A percentile compares a stretch with the other conserved stretches of the same genome.
Conservation (phyloP, 2,113 vertebrate genomes). For the Protobothrops flavoviridis region DNA sequence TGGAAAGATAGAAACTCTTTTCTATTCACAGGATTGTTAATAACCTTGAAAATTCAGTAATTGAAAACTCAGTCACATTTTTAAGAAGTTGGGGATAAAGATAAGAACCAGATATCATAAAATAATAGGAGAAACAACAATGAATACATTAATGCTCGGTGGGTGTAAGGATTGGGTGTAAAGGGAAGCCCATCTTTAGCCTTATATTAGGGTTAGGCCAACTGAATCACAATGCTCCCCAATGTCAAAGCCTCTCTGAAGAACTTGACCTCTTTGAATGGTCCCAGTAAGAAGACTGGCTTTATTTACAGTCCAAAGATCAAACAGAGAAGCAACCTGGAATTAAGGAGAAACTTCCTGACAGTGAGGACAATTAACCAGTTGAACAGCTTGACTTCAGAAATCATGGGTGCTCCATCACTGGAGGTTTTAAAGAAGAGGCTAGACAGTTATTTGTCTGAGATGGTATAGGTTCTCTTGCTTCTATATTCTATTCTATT, state of each 20-base stretch:
- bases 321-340: no score
- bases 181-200: background rate
- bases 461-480: no score
- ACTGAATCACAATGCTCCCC: background rate
- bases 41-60: background rate
- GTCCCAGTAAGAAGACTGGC: background rate
- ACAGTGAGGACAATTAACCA: no score
- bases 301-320: background rate
- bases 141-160: background rate
- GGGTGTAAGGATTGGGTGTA: no score
- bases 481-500: no score
- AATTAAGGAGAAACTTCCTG: no score
- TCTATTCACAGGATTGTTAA: background rate
- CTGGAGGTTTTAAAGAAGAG: no score
- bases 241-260: background rate
- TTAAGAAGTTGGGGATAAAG: background rate
- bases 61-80: background rate
- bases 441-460: no score
- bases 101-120: background rate
- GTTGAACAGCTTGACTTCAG: no score
- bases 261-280: background rate
- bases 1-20: background rate
- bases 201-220: background rate
- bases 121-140: background rate
- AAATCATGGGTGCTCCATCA: no score